Conservation (phyloP, 2,797 vertebrate genomes). For the Cottoperca gobio region DNA sequence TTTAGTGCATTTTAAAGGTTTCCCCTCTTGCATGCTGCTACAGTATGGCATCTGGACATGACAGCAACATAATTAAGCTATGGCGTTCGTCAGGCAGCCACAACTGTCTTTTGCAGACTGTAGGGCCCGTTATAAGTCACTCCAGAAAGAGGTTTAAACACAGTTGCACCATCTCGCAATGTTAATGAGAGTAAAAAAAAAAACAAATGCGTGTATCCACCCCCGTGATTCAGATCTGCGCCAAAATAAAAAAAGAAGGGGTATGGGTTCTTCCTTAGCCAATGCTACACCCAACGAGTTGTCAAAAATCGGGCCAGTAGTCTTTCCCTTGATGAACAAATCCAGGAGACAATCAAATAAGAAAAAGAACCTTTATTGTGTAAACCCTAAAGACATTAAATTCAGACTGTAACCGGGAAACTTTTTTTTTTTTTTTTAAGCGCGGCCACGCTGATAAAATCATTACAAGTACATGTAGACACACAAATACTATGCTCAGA, state of each 20-base stretch:
- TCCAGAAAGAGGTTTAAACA: neutral
- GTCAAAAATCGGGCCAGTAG: no score
- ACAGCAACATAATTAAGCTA: neutral
- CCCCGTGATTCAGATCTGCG: no score
- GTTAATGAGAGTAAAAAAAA: no score
- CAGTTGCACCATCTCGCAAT: no score
- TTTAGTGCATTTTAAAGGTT: constrained; percentile 11
- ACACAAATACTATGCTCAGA: neutral
- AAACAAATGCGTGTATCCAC: no score
- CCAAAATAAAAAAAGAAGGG: no score
- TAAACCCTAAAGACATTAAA: constrained; percentile 27
- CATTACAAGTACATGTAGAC: no score
- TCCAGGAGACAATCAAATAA: neutral
- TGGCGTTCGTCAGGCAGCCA: neutral
- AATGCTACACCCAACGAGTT: no score
- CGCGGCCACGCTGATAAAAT: no score
- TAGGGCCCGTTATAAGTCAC: neutral
- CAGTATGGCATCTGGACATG: neutral
- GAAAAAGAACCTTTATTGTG: constrained; percentile 56
- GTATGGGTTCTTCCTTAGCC: no score
- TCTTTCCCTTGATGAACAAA: no score
- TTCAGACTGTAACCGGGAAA: constrained; percentile 15
- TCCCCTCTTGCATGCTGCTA: neutral
- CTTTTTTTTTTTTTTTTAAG: no score
- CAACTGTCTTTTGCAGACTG: neutral